Evolutionary conservation across 2,888 invertebrate genomes (phyloP).

Genomic region (Clitarchus hookeri): DNA sequence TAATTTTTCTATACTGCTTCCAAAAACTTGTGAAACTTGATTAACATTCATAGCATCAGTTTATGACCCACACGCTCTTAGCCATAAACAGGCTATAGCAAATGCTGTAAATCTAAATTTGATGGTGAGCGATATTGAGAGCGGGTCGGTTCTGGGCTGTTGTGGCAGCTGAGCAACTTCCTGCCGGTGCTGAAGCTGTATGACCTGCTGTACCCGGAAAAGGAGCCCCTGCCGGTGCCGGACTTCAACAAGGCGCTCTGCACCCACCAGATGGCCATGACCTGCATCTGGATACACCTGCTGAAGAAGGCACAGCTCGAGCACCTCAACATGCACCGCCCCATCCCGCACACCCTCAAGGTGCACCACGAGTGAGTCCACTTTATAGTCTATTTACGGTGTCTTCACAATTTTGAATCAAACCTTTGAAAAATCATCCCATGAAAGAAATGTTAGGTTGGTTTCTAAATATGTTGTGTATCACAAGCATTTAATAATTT

Average conservation of each 20-base stretch:
- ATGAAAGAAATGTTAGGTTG: too few relatives aligned
- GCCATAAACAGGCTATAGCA: too few relatives aligned
- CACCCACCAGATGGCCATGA: conserved; percentile 90
- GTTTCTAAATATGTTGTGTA: too few relatives aligned
- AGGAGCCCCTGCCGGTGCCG: conserved; percentile 86
- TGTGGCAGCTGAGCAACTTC: conserved; percentile 74
- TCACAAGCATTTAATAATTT: too few relatives aligned
- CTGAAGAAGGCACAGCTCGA: conserved; percentile 91
- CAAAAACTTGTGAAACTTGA: too few relatives aligned
- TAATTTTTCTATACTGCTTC: too few relatives aligned
- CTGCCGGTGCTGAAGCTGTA: conserved; percentile 88
- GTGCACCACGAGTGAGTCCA: conserved; percentile 78
- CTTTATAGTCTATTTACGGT: too few relatives aligned
- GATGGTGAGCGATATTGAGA: background rate
- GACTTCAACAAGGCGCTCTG: conserved; percentile 85
- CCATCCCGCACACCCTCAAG: conserved; percentile 80
- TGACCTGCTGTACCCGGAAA: conserved; percentile 90
- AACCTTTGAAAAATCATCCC: too few relatives aligned
- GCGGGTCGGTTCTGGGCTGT: too few relatives aligned
- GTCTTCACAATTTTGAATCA: too few relatives aligned
- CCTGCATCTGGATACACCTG: conserved; percentile 96
- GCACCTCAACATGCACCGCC: conserved; percentile 74
- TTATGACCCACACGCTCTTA: too few relatives aligned
- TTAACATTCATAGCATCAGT: too few relatives aligned
- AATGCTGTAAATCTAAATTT: background rate